These are phyloP conservation scores for Gonocerus acuteangulatus DNA, from an alignment of 2,888 invertebrate genomes.

Conservation along the genomic window DNA sequence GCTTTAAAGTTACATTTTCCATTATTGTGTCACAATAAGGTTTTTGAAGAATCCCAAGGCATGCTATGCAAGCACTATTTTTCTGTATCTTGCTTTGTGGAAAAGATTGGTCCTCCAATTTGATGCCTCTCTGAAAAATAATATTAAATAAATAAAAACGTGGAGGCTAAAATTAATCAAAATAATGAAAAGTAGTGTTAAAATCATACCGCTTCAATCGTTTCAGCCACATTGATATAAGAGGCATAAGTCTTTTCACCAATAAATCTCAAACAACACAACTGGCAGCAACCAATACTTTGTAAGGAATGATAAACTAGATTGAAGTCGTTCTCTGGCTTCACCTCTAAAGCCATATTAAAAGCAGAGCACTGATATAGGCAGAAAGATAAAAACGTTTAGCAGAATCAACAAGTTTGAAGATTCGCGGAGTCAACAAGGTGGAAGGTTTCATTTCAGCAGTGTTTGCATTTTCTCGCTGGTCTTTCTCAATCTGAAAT, in stretches of 20 bases:
- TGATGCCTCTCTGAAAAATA: constrained; percentile 7
- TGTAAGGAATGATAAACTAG: constrained; percentile 7
- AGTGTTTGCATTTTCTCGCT: too few species aligned
- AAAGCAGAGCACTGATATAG: too few species aligned
- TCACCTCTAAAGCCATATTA: too few species aligned
- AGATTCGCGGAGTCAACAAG: too few species aligned
- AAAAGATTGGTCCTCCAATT: neutral
- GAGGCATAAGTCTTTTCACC: constrained; percentile 52
- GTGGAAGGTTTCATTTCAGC: too few species aligned
- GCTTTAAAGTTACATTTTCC: constrained; percentile 29
- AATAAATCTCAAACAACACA: constrained; percentile 61
- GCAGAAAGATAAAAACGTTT: too few species aligned
- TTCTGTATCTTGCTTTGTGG: constrained; percentile 46
- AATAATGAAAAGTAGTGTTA: too few species aligned
- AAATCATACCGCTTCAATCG: constrained; percentile 18
- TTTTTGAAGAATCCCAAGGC: constrained; percentile 64
- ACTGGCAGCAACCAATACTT: constrained; percentile 49
- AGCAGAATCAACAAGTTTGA: too few species aligned
- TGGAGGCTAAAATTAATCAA: neutral
- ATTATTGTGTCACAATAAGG: constrained; percentile 43
- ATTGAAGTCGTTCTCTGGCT: neutral
- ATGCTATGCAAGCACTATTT: constrained; percentile 55
- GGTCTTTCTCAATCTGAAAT: too few species aligned
- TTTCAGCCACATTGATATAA: constrained; percentile 42
- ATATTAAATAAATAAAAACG: constrained; percentile 4